These are phyloP conservation scores for Drosophila malerkotliana DNA, from an alignment of 1,140 invertebrate genomes.

Conservation along the genomic window DNA sequence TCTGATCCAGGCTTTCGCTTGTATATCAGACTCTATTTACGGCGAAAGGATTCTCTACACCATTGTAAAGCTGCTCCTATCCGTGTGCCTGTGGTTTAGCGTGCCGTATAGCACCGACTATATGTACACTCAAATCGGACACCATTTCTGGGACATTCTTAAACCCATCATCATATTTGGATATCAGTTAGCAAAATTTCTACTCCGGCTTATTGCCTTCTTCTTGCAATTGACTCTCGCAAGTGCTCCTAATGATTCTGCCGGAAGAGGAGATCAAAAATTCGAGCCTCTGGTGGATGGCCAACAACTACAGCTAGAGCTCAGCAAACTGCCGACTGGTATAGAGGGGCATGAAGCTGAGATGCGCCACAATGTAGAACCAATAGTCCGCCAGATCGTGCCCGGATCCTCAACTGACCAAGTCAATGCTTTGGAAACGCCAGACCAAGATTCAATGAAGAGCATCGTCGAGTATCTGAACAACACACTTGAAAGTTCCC, in stretches of 20 bases:
- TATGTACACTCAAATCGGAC: not conserved
- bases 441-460: not conserved
- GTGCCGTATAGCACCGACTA: slow-evolving; percentile 1
- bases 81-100: slow-evolving; percentile 14
- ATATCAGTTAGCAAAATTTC: not conserved
- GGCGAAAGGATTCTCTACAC: not conserved
- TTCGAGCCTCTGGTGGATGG: not conserved
- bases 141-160: not conserved
- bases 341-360: not conserved
- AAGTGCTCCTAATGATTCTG: not conserved
- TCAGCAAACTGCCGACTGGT: not conserved
- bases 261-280: not conserved
- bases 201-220: not conserved
- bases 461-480: not conserved
- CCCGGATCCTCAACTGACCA: not conserved
- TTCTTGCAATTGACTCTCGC: not conserved
- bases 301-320: slow-evolving; percentile 2
- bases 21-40: not conserved
- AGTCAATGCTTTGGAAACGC: not conserved
- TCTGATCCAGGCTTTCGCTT: slow-evolving; percentile 14
- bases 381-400: not conserved
- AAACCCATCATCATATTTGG: not conserved
- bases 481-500: not conserved
- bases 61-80: slow-evolving; percentile 14
- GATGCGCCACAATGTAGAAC: not conserved